A percentile compares a stretch with the other conserved stretches of the same genome.
phyloP scores from a whole-genome alignment of 2,888 invertebrate genomes.

The Meiosimyza platycephala region DNA sequence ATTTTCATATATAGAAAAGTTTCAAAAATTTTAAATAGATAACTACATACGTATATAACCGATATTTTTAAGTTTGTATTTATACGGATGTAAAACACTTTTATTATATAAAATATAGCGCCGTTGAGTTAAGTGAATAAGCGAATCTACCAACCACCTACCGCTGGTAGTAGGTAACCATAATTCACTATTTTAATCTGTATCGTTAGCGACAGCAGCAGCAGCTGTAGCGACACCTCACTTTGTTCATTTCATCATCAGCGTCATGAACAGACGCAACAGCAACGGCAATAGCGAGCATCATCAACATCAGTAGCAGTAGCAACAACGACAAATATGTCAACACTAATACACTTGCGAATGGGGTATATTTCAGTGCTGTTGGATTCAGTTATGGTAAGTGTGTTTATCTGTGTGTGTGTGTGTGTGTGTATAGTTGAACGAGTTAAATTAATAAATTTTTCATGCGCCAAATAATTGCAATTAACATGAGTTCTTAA shows the following conservation, averaged over 20 bases:
- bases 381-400: background rate
- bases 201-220: background rate
- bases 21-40: too few relatives aligned
- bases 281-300: constrained; percentile 44
- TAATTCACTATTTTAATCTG: constrained; percentile 19
- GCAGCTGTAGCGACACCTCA: background rate
- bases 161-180: background rate
- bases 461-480: constrained; percentile 65
- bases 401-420: constrained; percentile 32
- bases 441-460: constrained; percentile 63
- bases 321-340: constrained; percentile 42
- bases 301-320: constrained; percentile 21
- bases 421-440: constrained; percentile 41
- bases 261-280: background rate
- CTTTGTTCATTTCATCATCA: background rate
- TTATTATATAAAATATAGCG: too few relatives aligned
- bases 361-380: background rate
- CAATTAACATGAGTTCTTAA: constrained; percentile 65
- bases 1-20: too few relatives aligned
- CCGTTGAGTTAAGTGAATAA: too few relatives aligned
- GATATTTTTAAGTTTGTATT: too few relatives aligned
- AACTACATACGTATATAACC: too few relatives aligned
- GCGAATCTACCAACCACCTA: background rate
- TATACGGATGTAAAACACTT: too few relatives aligned
- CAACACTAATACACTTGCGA: constrained; percentile 5